These are phyloP conservation scores for Cyanistes caeruleus DNA, from an alignment of 2,113 vertebrate genomes.

Conservation along the genomic window DNA sequence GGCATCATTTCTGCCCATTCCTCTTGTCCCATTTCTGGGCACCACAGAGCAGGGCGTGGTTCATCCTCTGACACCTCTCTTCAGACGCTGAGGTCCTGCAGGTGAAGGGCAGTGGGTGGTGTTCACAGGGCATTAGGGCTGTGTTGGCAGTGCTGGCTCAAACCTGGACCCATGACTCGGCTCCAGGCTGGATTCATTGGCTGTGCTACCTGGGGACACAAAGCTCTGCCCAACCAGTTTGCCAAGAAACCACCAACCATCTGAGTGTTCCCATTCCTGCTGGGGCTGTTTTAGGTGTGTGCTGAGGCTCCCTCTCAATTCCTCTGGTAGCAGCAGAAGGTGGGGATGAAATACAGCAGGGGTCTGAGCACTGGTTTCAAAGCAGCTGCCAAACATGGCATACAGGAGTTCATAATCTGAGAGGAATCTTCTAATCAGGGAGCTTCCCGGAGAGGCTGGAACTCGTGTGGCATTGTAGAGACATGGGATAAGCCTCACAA, in stretches of 20 bases:
- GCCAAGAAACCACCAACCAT: not conserved
- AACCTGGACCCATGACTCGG: fast-evolving
- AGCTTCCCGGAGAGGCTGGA: not conserved
- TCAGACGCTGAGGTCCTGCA: not conserved
- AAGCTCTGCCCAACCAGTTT: not conserved
- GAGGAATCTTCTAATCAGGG: not conserved
- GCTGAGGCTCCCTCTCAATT: not conserved
- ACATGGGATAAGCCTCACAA: not conserved
- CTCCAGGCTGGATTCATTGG: not conserved
- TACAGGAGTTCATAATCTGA: not conserved
- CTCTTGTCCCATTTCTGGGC: not conserved
- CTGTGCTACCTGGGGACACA: not conserved
- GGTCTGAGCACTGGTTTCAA: not conserved
- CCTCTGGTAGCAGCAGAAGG: not conserved
- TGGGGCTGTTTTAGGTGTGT: fast-evolving
- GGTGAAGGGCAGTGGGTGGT: not conserved
- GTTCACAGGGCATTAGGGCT: not conserved
- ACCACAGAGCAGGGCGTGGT: fast-evolving
- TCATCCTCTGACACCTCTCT: not conserved
- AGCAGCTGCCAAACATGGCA: not conserved
- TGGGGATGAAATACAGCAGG: not conserved
- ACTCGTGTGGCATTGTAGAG: not conserved
- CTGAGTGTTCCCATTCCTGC: fast-evolving
- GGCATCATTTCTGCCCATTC: not conserved
- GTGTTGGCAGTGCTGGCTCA: not conserved